Evolutionary conservation across 2,888 invertebrate genomes (phyloP).

Genomic region (Hydropsyche betteni): DNA sequence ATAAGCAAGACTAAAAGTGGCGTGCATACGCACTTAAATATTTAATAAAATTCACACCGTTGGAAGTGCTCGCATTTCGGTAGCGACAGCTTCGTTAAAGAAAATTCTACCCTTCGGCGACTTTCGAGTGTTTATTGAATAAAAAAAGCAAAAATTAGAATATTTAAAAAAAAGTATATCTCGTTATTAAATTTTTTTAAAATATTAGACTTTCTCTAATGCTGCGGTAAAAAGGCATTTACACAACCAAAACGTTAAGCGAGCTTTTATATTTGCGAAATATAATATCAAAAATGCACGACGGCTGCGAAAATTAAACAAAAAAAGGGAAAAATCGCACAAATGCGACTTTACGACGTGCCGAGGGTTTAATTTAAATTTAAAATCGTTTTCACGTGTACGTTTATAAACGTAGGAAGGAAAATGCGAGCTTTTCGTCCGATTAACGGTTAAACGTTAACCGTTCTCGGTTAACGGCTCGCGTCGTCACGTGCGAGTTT

Average conservation of each 20-base stretch:
- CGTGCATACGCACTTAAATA: slow-evolving; percentile 5
- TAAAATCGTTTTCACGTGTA: slow-evolving; percentile 2
- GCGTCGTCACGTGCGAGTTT: slow-evolving; percentile 10
- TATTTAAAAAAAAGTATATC: no score
- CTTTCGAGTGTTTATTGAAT: no score
- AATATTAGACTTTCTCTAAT: no score
- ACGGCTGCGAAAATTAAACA: background rate
- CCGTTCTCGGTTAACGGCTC: background rate
- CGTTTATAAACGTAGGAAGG: background rate
- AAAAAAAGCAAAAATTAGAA: no score
- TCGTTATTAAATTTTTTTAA: no score
- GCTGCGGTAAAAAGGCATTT: no score
- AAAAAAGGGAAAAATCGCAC: slow-evolving; percentile 13
- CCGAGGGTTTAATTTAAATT: slow-evolving; percentile 12
- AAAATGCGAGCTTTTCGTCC: background rate
- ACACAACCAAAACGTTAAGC: no score
- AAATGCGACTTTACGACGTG: slow-evolving; percentile 4
- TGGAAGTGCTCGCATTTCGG: no score
- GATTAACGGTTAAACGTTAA: background rate
- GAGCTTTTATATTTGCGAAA: no score
- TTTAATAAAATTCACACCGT: background rate
- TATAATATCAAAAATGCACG: no score
- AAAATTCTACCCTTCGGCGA: no score
- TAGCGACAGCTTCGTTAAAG: no score
- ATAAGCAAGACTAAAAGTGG: slow-evolving; percentile 7